Conservation (phyloP, 2,888 invertebrate species). For the Empis livida region DNA sequence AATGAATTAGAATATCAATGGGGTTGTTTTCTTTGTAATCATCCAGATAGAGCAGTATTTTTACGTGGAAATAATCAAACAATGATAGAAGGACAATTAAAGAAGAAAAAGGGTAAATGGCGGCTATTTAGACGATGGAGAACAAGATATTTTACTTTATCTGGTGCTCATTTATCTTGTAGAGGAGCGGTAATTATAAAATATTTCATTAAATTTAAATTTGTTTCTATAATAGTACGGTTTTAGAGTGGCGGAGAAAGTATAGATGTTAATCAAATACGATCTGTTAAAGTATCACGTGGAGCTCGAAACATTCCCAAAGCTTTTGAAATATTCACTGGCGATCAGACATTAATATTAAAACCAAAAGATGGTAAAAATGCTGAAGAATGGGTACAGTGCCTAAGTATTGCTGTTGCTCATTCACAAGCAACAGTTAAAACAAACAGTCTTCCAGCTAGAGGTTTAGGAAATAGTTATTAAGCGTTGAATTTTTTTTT, state of each 20-base stretch:
- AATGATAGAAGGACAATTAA: constrained; percentile 79
- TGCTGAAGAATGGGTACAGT: constrained; percentile 94
- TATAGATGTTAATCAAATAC: constrained; percentile 85
- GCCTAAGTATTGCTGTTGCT: constrained; percentile 83
- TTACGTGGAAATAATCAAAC: constrained; percentile 67
- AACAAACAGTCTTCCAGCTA: constrained; percentile 36
- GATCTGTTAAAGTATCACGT: constrained; percentile 85
- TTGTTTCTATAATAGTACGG: neutral
- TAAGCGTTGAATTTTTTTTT: neutral
- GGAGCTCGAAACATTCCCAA: constrained; percentile 87
- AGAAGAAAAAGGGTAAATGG: constrained; percentile 89
- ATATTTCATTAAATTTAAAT: neutral
- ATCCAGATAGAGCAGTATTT: constrained; percentile 80
- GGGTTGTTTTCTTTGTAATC: constrained; percentile 90
- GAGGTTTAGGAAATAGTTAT: constrained; percentile 10
- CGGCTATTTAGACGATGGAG: constrained; percentile 83
- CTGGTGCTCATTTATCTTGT: constrained; percentile 82
- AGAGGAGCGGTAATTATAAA: constrained; percentile 56
- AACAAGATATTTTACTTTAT: constrained; percentile 85
- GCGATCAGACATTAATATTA: constrained; percentile 80
- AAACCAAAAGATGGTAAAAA: constrained; percentile 91
- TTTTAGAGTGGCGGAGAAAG: constrained; percentile 66
- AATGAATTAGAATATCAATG: constrained; percentile 45
- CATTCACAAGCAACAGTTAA: constrained; percentile 42
- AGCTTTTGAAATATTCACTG: constrained; percentile 93